These are phyloP conservation scores for Hesperia comma DNA, from an alignment of 2,888 invertebrate genomes.

Conservation along the genomic window DNA sequence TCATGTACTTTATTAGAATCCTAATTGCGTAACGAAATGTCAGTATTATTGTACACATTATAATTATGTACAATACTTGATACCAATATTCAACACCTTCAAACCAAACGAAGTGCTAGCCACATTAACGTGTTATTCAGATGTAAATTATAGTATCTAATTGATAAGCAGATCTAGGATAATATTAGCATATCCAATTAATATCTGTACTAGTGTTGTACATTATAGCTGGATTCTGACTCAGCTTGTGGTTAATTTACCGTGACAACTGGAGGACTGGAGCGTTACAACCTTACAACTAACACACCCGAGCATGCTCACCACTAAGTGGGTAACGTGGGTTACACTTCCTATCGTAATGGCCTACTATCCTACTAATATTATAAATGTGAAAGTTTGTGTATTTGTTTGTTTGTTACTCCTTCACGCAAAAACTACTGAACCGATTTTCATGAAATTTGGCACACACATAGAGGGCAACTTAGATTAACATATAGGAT, in stretches of 20 bases:
- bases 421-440: too few relatives aligned
- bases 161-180: slow-evolving; percentile 29
- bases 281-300: slow-evolving; percentile 19
- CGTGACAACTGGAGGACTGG: slow-evolving; percentile 28
- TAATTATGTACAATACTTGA: too few relatives aligned
- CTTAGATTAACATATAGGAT: too few relatives aligned
- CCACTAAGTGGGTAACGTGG: neutral
- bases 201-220: slow-evolving; percentile 21
- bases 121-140: slow-evolving; percentile 18
- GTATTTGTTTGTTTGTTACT: too few relatives aligned
- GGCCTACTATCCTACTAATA: too few relatives aligned
- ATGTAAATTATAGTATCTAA: slow-evolving; percentile 34
- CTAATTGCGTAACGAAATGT: neutral
- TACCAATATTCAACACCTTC: slow-evolving; percentile 19
- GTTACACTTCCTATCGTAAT: neutral
- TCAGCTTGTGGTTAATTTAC: slow-evolving; percentile 13
- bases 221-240: slow-evolving; percentile 17
- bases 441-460: too few relatives aligned
- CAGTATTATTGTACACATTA: neutral
- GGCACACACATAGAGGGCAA: too few relatives aligned
- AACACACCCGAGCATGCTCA: slow-evolving; percentile 4
- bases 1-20: neutral
- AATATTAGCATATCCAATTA: slow-evolving; percentile 32
- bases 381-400: neutral
- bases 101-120: slow-evolving; percentile 11